These are phyloP conservation scores for Hoplostethus mediterraneus DNA, from an alignment of 2,797 vertebrate genomes.

Conservation along the genomic window DNA sequence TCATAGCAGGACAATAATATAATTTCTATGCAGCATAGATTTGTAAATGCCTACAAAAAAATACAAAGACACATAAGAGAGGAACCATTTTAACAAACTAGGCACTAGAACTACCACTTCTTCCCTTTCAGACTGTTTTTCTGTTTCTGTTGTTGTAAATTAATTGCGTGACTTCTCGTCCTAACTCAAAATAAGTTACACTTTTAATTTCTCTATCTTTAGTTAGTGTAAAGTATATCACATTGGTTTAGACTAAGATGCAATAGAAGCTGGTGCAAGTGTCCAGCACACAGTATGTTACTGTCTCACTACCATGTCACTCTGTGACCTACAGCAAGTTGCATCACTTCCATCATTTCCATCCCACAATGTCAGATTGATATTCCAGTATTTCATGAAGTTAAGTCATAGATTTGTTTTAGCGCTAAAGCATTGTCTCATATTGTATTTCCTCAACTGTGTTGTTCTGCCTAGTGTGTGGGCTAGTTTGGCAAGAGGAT, in stretches of 20 bases:
- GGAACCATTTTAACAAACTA: constrained; percentile 31
- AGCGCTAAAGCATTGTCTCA: constrained; percentile 36
- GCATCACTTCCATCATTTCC: constrained; percentile 72
- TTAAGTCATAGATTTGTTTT: constrained; percentile 37
- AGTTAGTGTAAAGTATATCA: not conserved
- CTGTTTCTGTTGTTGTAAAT: constrained; percentile 20
- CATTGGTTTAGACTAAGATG: constrained; percentile 75
- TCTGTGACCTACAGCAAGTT: constrained; percentile 35
- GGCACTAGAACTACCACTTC: constrained; percentile 1
- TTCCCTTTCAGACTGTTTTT: constrained; percentile 16
- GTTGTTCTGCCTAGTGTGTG: constrained; percentile 42
- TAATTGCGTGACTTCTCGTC: constrained; percentile 30
- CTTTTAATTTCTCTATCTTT: not conserved
- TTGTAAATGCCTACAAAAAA: not conserved
- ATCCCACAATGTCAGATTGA: constrained; percentile 61
- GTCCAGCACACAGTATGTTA: constrained; percentile 58
- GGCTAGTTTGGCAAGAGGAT: constrained; percentile 58
- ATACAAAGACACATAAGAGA: constrained; percentile 1
- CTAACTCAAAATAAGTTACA: constrained; percentile 31
- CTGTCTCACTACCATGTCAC: constrained; percentile 29
- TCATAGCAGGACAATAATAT: not conserved
- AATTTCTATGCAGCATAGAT: not conserved
- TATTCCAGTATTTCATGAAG: constrained; percentile 50
- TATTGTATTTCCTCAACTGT: constrained; percentile 30
- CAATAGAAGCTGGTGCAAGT: constrained; percentile 75